phyloP scores from a whole-genome alignment of 2,113 vertebrate genomes.

The Ictalurus furcatus region DNA sequence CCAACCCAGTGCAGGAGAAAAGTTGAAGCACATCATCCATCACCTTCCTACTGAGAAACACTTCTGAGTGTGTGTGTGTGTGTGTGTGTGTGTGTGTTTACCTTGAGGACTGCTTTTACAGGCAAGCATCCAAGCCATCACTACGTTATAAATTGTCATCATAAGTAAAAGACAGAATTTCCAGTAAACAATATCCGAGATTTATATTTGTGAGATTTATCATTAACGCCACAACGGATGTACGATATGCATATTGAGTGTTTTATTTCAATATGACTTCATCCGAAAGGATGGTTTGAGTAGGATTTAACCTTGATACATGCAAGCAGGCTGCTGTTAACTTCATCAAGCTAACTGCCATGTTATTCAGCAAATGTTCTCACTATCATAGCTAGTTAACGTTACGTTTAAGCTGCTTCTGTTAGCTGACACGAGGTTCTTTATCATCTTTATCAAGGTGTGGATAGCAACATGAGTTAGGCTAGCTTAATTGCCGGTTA shows the following conservation, averaged over 20 bases:
- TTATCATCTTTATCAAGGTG: not conserved
- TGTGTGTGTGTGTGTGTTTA: slow-evolving; percentile 19
- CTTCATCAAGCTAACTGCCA: not conserved
- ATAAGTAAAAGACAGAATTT: not conserved
- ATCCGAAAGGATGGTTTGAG: not conserved
- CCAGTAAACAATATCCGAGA: not conserved
- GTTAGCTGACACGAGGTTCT: not conserved
- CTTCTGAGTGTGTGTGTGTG: not conserved
- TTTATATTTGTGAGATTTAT: slow-evolving; percentile 4
- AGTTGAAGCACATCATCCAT: slow-evolving; percentile 23
- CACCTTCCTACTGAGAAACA: not conserved
- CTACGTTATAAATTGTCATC: not conserved
- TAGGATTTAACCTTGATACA: not conserved
- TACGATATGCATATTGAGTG: not conserved
- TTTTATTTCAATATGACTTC: not conserved
- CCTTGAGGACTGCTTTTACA: not conserved
- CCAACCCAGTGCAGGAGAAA: not conserved
- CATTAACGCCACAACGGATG: not conserved
- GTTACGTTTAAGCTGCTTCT: not conserved
- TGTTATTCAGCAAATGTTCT: not conserved
- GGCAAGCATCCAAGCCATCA: not conserved
- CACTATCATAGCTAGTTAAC: not conserved
- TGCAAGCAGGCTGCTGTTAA: not conserved
- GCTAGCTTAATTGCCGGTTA: not conserved
- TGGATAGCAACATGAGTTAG: not conserved